phyloP scores from a whole-genome alignment of 2,113 vertebrate species.

The Probosciger aterrimus region DNA sequence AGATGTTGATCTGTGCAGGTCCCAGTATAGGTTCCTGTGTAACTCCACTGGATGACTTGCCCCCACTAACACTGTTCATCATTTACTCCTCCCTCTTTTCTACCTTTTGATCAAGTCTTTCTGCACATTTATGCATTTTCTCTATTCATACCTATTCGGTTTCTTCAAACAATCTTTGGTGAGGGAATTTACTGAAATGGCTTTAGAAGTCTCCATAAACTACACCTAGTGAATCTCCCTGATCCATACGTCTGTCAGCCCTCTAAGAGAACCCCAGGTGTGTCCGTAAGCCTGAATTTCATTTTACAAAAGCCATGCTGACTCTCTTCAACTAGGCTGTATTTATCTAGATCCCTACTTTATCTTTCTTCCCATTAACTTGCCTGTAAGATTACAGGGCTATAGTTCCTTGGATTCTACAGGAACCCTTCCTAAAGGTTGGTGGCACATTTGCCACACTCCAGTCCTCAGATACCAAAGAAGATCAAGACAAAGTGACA shows the following conservation, averaged over 20 bases:
- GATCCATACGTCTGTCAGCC: accelerated
- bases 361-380: background rate
- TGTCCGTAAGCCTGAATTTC: background rate
- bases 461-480: background rate
- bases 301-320: background rate
- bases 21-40: background rate
- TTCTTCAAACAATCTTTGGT: background rate
- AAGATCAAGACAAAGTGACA: background rate
- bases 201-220: background rate
- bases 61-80: background rate
- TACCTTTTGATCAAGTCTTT: background rate
- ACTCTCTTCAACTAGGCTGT: background rate
- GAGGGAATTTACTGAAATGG: background rate
- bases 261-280: background rate
- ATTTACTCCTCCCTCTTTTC: background rate
- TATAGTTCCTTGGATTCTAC: background rate
- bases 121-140: background rate
- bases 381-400: background rate
- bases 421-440: background rate
- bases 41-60: background rate
- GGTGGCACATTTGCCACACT: background rate
- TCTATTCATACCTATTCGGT: accelerated
- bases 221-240: background rate
- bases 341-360: background rate
- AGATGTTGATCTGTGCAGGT: background rate